Percentiles rank a stretch among this genome's conserved stretches.
These are phyloP conservation scores for Oxytorus armatus DNA, from an alignment of 2,888 invertebrate species.

Conservation along the genomic window DNA sequence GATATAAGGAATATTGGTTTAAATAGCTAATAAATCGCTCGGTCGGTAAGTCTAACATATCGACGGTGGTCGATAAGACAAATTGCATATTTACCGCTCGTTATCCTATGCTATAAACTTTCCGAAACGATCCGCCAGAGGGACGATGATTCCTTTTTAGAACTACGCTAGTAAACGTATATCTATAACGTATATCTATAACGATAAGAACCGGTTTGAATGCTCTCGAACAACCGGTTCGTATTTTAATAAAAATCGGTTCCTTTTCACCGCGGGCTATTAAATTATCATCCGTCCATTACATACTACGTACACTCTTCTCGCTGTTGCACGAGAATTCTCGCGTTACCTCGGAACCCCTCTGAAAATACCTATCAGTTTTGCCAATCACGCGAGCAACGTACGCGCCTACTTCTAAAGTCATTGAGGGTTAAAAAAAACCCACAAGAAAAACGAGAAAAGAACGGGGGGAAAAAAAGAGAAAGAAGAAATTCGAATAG, in stretches of 20 bases:
- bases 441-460: slow-evolving; percentile 15
- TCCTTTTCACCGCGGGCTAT: slow-evolving; percentile 76
- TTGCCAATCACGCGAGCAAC: slow-evolving; percentile 30
- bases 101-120: not conserved
- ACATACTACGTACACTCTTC: slow-evolving; percentile 58
- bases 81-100: not conserved
- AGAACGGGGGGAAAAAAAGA: not conserved
- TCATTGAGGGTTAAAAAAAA: too few species aligned
- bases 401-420: slow-evolving; percentile 37
- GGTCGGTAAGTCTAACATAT: too few species aligned
- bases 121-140: slow-evolving; percentile 53
- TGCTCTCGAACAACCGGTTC: slow-evolving; percentile 78
- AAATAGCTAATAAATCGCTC: not conserved
- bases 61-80: not conserved
- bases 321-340: slow-evolving; percentile 28
- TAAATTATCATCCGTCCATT: slow-evolving; percentile 73
- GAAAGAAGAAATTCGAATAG: slow-evolving; percentile 16
- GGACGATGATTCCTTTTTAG: too few species aligned
- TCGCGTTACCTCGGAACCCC: slow-evolving; percentile 6
- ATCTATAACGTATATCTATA: slow-evolving; percentile 59
- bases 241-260: slow-evolving; percentile 79
- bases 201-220: slow-evolving; percentile 77
- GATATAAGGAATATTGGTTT: not conserved
- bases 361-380: slow-evolving; percentile 3
- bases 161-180: too few species aligned